These are phyloP conservation scores for Rhinogobio ventralis DNA, from an alignment of 2,797 vertebrate species.

Conservation along the genomic window DNA sequence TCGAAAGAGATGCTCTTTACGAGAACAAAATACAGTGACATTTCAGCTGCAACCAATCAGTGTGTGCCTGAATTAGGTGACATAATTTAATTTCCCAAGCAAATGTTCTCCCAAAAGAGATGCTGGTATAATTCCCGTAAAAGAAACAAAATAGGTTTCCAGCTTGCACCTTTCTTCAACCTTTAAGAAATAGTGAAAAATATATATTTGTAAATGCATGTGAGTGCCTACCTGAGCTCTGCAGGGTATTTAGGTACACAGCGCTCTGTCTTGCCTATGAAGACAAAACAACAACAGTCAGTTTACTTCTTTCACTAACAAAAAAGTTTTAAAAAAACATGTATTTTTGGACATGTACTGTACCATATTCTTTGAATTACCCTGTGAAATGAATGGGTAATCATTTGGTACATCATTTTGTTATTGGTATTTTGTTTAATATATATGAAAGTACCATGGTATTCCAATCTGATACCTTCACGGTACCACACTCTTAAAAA, in stretches of 20 bases:
- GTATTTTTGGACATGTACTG: not conserved
- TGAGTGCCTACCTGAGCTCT: slow-evolving; percentile 63
- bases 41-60: not conserved
- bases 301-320: not conserved
- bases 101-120: slow-evolving; percentile 12
- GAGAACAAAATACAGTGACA: slow-evolving; percentile 7
- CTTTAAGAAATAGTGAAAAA: not conserved
- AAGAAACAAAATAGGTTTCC: slow-evolving; percentile 1
- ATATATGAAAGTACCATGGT: not conserved
- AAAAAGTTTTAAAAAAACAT: too few species aligned
- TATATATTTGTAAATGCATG: not conserved
- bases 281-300: slow-evolving; percentile 40
- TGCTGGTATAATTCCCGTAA: not conserved
- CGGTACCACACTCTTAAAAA: not conserved
- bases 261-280: slow-evolving; percentile 57
- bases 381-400: not conserved
- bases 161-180: not conserved
- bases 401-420: not conserved
- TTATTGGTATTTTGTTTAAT: not conserved
- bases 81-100: not conserved
- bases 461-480: not conserved
- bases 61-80: not conserved
- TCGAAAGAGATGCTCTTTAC: slow-evolving; percentile 33
- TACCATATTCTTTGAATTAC: not conserved
- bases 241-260: slow-evolving; percentile 59